Evolutionary conservation across 2,888 invertebrate genomes (phyloP).

Genomic region (Geotrupes spiniger): DNA sequence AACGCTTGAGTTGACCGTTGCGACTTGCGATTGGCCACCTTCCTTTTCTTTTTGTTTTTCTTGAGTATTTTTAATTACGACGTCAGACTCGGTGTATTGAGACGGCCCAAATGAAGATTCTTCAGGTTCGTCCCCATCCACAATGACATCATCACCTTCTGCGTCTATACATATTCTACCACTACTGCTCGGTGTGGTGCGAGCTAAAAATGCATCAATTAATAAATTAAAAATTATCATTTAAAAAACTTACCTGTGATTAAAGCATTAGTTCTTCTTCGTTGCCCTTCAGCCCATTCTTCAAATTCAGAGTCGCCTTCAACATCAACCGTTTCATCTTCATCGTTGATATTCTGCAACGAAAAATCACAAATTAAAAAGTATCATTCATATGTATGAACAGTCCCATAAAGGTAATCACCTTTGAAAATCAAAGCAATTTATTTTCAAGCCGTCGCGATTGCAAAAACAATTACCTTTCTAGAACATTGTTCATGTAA

Average conservation of each 20-base stretch:
- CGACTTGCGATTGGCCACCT: constrained; percentile 35
- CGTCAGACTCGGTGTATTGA: constrained; percentile 48
- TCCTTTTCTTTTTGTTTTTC: constrained; percentile 35
- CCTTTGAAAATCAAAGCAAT: constrained; percentile 1
- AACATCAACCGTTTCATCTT: constrained; percentile 69
- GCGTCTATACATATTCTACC: constrained; percentile 39
- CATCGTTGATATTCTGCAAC: constrained; percentile 48
- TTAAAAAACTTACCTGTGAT: constrained; percentile 27
- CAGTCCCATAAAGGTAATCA: neutral
- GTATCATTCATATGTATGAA: neutral
- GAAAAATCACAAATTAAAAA: neutral
- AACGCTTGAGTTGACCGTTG: constrained; percentile 50
- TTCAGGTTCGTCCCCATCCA: constrained; percentile 49
- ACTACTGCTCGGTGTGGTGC: constrained; percentile 40
- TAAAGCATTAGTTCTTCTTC: constrained; percentile 40
- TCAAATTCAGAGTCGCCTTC: constrained; percentile 60
- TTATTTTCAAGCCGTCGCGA: constrained; percentile 8
- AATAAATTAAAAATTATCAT: constrained; percentile 1
- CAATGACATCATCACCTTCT: constrained; percentile 48
- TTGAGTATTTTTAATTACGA: constrained; percentile 35
- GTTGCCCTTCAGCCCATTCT: constrained; percentile 54
- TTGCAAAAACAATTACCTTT: constrained; percentile 47
- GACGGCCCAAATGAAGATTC: constrained; percentile 47
- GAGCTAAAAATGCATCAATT: constrained; percentile 2
- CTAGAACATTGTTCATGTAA: constrained; percentile 63